Evolutionary conservation across 64 coral and sea anemone genomes (phyloP).

Genomic region (Actinia tenebrosa): DNA sequence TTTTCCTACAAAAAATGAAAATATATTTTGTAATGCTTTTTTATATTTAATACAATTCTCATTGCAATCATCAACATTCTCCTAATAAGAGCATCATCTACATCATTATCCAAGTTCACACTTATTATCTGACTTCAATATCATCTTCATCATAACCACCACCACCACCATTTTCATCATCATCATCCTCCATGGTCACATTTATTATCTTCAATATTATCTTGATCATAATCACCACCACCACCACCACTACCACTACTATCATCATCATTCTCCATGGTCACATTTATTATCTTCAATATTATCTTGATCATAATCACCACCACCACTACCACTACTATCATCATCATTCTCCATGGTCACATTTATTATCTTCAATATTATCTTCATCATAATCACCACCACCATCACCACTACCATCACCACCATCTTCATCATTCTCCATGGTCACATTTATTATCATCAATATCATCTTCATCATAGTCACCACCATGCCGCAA

Average conservation of each 20-base stretch:
- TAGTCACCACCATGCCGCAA: no score
- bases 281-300: not conserved
- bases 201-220: not conserved
- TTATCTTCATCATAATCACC: no score
- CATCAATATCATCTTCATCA: not conserved
- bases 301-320: not conserved
- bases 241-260: not conserved
- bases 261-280: not conserved
- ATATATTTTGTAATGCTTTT: not conserved
- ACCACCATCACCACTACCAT: not conserved
- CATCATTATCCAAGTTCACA: no score
- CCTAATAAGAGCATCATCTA: not conserved
- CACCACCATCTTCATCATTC: not conserved
- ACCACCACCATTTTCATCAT: no score
- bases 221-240: not conserved
- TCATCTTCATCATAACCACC: no score
- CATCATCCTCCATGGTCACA: not conserved
- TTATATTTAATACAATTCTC: not conserved
- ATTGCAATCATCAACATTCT: not conserved
- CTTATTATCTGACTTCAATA: no score
- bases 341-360: no score
- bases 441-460: not conserved
- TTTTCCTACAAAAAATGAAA: conserved; percentile 55
- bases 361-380: no score
- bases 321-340: no score